Base-by-base conservation (phyloP, 2,888 invertebrate species). In the Amblyjoppa proteus region DNA sequence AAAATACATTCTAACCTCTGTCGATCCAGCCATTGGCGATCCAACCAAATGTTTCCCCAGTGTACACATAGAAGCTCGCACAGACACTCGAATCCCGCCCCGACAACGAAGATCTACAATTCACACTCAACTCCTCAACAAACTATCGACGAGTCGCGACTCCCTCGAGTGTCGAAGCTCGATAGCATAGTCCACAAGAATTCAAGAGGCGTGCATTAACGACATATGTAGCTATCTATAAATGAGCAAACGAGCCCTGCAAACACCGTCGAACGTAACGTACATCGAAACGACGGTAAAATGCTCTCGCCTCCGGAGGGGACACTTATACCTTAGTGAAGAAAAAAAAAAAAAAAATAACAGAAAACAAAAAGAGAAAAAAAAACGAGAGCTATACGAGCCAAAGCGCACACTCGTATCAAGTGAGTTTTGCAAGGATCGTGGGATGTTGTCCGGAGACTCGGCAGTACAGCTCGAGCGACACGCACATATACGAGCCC, bases 341-440 rank as follows among this genome's bases (percentile, higher is more conserved):
- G 69, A 69, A 41, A 61, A 11, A 45, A 45, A 11, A 45, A 45
- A 45, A 45, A 45, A 45, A 45, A 45, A 11, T 0, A 69, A 41
- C 28, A 41, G 5, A 45, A 13, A 45, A 45, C 28, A 69, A 56
- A 69, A 31, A 61, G 13, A 13, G 3, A 45, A 45, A 45, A 45
- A 45, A 13, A 61, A 78, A 78, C 69, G 41, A 56, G 41, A 78
- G 58, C 51, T n/a, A 70, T 20, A 38, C 41, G 56, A 78, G 51
- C 75, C 28, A 9, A 64, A 58, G 58, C 31, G 38, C 61, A 20
- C 41, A 66, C 68, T 61, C 61, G 61, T 77, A 49, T 64, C 34
- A 11, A 77, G 53, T 73, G 77, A 68, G 53, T 38, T 77, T 64
- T 49, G 49, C 66, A 77, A 61, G 51, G 68, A 49, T 77, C 68